Base-by-base conservation (phyloP, 2,888 invertebrate genomes). In the Diachrysia chrysitis region DNA sequence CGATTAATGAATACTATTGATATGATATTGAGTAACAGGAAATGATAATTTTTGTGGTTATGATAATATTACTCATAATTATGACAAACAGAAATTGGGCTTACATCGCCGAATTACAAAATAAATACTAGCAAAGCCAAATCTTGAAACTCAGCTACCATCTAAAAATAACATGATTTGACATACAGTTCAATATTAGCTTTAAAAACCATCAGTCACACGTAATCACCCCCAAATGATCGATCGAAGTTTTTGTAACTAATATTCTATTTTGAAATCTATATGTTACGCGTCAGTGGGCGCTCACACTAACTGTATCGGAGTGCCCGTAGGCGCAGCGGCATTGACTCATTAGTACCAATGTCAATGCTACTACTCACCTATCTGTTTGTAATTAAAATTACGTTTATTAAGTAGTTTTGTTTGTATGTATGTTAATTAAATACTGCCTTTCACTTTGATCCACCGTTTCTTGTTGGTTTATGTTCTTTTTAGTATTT, bases 351-450 rank as follows among this genome's bases (percentile, higher is more conserved):
- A 89, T 86, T 89, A 89, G 76, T 83, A 83, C 84, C 91, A 91
- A 89, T 89, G 91, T 91, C 92, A 91, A 89, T 89, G 91, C 85
- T 81, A 81, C 73, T 71, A 81, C 73, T 71, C 67, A 72, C 76
- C 76, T 73, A 81, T 74, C 56, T 60, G 73, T 56, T 66, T 56
- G 62, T 66, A 73, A 67, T 83, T 77, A 79, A 76, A 70, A 71
- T 76, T 76, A 77, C 78, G 78, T 83, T 81, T 77, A 79, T 78
- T 79, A 79, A 76, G 71, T 71, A 71, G 78, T 71, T 69, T 76
- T 71, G 60, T 60, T 58, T 68, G 68, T 64, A 66, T 69, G 66
- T 58, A 76, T 78, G 66, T 57, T 76, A 78, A 71, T 76, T 66
- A 76, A 32, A 42, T 10, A 35, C 51, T 51, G 23, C 16, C 58